Conservation (phyloP, 1,140 invertebrate genomes). For the Neuroterus valhalla region DNA sequence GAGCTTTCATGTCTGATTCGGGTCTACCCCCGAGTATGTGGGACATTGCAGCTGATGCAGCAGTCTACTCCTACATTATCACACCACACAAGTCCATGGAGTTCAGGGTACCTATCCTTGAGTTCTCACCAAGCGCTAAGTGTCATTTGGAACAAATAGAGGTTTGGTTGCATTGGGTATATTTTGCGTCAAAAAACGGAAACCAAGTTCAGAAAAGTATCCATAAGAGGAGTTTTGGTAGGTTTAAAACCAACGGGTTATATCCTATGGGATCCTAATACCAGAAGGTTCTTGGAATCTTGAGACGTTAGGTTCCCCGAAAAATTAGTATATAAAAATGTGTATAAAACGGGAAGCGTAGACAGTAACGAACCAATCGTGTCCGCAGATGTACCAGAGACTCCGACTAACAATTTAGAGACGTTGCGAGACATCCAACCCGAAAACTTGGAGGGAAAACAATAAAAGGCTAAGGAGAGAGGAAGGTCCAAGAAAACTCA, state of each 20-base stretch:
- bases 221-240: conserved; percentile 42
- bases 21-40: conserved; percentile 45
- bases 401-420: neutral
- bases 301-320: conserved; percentile 41
- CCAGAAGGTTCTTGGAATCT: conserved; percentile 44
- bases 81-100: conserved; percentile 49
- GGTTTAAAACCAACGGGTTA: conserved; percentile 39
- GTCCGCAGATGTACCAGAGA: neutral
- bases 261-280: neutral
- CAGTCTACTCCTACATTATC: conserved; percentile 61
- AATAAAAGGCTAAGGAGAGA: conserved; percentile 35
- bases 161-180: conserved; percentile 36
- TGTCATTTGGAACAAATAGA: conserved; percentile 36
- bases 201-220: conserved; percentile 37
- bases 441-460: conserved; percentile 24
- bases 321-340: conserved; percentile 39
- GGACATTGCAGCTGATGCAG: conserved; percentile 61
- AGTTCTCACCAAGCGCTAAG: conserved; percentile 32
- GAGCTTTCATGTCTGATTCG: no score
- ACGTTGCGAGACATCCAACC: conserved; percentile 8
- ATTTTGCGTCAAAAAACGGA: conserved; percentile 16
- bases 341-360: conserved; percentile 26
- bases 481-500: conserved; percentile 31
- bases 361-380: neutral
- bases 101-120: conserved; percentile 40